Evolutionary conservation across 2,888 invertebrate genomes (phyloP).

Genomic region (Coelogynopora nodosa): DNA sequence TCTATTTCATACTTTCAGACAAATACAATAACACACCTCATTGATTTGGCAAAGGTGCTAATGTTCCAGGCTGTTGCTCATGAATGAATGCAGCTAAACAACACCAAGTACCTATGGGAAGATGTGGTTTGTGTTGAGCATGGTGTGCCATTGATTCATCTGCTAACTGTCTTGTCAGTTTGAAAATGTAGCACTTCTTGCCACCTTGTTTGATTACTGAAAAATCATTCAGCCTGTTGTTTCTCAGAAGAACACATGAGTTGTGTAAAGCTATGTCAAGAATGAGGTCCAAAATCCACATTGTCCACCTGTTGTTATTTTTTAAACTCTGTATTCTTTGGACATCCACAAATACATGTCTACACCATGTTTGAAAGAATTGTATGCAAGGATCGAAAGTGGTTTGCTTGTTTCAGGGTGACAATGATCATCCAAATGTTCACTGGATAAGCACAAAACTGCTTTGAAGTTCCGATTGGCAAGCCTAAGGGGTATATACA

Average conservation of each 20-base stretch:
- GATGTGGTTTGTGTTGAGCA: neutral
- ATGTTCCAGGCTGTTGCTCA: slow-evolving; percentile 18
- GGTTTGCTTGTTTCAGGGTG: neutral
- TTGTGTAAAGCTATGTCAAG: slow-evolving; percentile 22
- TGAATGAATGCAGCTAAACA: neutral
- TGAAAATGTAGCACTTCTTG: neutral
- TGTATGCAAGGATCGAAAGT: neutral
- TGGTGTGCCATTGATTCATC: slow-evolving; percentile 13
- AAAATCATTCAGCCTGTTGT: slow-evolving; percentile 4
- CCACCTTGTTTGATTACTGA: slow-evolving; percentile 22
- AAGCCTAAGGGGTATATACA: neutral
- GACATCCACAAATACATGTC: neutral
- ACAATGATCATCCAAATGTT: neutral
- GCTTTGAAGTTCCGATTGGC: neutral
- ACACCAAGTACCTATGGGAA: neutral
- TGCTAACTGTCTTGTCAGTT: slow-evolving; percentile 25
- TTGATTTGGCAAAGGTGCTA: slow-evolving; percentile 27
- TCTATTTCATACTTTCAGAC: slow-evolving; percentile 12
- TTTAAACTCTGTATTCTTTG: too few relatives aligned
- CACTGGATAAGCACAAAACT: slow-evolving; percentile 10
- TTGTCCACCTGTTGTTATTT: too few relatives aligned
- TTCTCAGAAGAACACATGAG: slow-evolving; percentile 17
- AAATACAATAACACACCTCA: slow-evolving; percentile 2
- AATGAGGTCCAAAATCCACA: neutral
- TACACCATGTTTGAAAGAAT: neutral